Evolutionary conservation across 1,140 invertebrate species (phyloP), one percentile per base, ranked within the genome.

Genomic region (Rhopalosiphum maidis): DNA sequence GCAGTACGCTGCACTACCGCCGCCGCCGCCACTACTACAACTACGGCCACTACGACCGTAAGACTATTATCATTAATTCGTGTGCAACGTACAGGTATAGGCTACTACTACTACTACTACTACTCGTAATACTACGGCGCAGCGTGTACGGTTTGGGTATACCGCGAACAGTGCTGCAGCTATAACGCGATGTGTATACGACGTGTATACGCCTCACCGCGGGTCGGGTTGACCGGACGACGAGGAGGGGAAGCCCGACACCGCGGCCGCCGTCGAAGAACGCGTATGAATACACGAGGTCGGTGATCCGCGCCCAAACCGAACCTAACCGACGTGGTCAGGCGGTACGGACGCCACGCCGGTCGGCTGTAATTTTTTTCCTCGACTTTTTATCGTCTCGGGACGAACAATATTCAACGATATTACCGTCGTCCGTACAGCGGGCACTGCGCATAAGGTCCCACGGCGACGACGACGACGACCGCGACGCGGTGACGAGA

Each of bases 261-360:
- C n/a, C 1, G n/a, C n/a, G n/a, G n/a, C 30, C 77, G 82, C n/a
- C 35, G 82, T 7, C 35, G 82, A 9, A 41, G 82, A 37, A 9
- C 30, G 30, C 30, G 11, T 18, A 9, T 23, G 37, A 83, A 41
- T 21, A 25, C 83, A 9, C 43, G 86, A 88, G 86, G 86, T 88
- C 86, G 86, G 86, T 88, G 86, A 88, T 88, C 86, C 86, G 86
- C 86, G 46, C 15, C 46, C 86, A 25, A 48, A 86, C 83, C 85
- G 41, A 43, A 43, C 83, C 60, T 21, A 18, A 35, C 60, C 60
- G 2, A 41, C 41, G 30, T 77, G 60, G 60, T 77, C n/a, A n/a
- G 23, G 83, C 8, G 83, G 25, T 86, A 86, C 86, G 86, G 9
- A 30, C 43, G 25, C 15, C 30, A 22, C 46, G 85, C 23, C 41